phyloP scores from a whole-genome alignment of 2,797 vertebrate genomes.

The Lagorchestes hirsutus region DNA sequence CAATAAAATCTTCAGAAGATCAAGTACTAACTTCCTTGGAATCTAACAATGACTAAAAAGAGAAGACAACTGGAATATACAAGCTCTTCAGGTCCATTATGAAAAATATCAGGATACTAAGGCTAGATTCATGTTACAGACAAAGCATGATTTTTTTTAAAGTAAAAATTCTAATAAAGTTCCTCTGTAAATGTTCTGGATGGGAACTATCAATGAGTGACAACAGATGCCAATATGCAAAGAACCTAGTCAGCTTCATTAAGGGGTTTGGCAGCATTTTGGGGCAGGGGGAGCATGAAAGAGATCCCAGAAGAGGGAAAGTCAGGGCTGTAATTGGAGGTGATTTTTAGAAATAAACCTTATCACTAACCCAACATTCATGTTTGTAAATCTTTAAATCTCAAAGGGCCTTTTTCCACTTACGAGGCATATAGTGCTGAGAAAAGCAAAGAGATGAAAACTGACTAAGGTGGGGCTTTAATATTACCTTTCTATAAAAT shows the following conservation, averaged over 20 bases:
- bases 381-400: constrained; percentile 14
- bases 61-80: constrained; percentile 46
- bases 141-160: background rate
- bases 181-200: constrained; percentile 48
- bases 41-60: constrained; percentile 25
- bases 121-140: constrained; percentile 12
- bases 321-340: background rate
- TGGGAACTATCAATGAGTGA: background rate
- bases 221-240: no score
- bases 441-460: constrained; percentile 40
- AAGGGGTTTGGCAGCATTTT: no score
- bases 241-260: no score
- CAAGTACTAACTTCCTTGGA: constrained; percentile 21
- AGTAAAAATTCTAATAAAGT: constrained; percentile 16
- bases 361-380: constrained; percentile 28
- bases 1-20: constrained; percentile 35
- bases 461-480: background rate
- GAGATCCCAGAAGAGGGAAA: constrained; percentile 26
- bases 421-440: constrained; percentile 12
- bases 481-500: constrained; percentile 25
- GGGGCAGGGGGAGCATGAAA: no score
- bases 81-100: constrained; percentile 29
- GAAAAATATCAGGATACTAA: background rate
- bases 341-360: constrained; percentile 28
- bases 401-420: constrained; percentile 15